Evolutionary conservation across 2,888 invertebrate genomes (phyloP), one percentile per base, ranked within the genome.

Genomic region (Amiota mariae): DNA sequence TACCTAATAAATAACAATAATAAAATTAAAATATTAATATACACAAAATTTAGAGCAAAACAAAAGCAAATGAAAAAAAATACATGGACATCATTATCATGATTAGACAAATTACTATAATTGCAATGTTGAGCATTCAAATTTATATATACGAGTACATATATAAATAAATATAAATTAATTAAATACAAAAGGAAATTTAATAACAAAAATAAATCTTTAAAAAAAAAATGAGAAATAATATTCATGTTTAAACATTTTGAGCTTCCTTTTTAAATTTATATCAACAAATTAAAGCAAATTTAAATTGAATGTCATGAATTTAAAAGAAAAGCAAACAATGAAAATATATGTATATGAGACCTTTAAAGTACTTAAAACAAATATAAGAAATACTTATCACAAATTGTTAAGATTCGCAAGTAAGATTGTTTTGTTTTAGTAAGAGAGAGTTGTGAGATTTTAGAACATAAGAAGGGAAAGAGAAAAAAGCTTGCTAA

Each of bases 201-300:
- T 46, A 59, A 18, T 20, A 59, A 24, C 1, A 48, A 49, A 66
- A 48, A 1, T 36, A 15, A 48, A 1, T 10, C 18, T 49, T 15
- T 36, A 66, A 18, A 15, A 49, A 24, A 24, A 24, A 24, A 24
- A 24, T 24, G 24, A 24, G 2, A 24, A 63, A 63, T n/a, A 57
- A 4, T 11, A 59, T 20, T 11, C 24, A 59, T 24, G 59, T 4
- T 59, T 59, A 59, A 59, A 59, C 13, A 72, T 70, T 74, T 74
- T 74, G 74, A 70, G 74, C 74, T 74, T 74, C 74, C 74, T 72
- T 9, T 71, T 46, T 64, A 9, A 46, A 36, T 6, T 36, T 36
- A 36, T 36, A 36, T 36, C 2, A 36, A 36, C 36, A 36, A 36
- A 24, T 24, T 2, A 24, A 2, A 36, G 2, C 8, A 6, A 6